These are phyloP conservation scores for Gallinago nigripennis DNA, from an alignment of 2,797 vertebrate genomes.

Conservation along the genomic window DNA sequence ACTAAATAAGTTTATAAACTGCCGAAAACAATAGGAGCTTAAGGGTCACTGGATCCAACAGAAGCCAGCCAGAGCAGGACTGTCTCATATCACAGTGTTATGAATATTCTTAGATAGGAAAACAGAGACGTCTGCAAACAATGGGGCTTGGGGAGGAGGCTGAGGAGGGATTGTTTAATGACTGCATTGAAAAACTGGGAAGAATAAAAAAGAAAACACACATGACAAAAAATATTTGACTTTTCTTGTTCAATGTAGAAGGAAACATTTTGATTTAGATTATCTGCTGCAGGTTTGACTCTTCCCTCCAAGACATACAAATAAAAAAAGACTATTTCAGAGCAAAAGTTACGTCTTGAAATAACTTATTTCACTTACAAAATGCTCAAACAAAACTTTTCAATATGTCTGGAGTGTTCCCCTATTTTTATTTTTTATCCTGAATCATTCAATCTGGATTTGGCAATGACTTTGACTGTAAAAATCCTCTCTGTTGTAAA, in stretches of 20 bases:
- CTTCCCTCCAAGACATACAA: conserved; percentile 19
- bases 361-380: background rate
- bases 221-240: background rate
- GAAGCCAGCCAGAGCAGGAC: conserved; percentile 42
- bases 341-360: conserved; percentile 9
- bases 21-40: conserved; percentile 51
- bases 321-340: background rate
- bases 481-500: conserved; percentile 17
- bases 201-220: background rate
- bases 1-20: background rate
- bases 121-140: conserved; percentile 30
- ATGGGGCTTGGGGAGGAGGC: background rate
- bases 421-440: background rate
- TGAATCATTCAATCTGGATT: conserved; percentile 26
- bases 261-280: conserved; percentile 38
- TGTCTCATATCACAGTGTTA: background rate
- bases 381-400: background rate
- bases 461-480: conserved; percentile 29
- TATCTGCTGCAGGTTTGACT: conserved; percentile 21
- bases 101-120: conserved; percentile 54
- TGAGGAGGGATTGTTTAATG: background rate
- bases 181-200: conserved; percentile 21
- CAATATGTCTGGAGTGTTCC: background rate
- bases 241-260: background rate
- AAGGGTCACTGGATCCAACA: conserved; percentile 33